These are phyloP conservation scores for Nomada fabriciana DNA, from an alignment of 2,888 invertebrate species.

Conservation along the genomic window DNA sequence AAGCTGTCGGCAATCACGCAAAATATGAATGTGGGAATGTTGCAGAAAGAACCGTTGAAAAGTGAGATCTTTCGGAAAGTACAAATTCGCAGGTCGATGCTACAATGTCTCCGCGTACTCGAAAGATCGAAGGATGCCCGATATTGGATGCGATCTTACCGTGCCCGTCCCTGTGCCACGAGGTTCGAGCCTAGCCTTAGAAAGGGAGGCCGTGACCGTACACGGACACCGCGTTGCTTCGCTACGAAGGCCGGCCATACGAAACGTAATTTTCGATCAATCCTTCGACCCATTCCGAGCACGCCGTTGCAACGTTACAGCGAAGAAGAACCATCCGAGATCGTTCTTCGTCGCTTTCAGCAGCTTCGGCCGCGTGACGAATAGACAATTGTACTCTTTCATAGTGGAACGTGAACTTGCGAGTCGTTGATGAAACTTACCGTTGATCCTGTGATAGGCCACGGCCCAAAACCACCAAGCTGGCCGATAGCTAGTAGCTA, in stretches of 20 bases:
- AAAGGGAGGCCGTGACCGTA: slow-evolving; percentile 40
- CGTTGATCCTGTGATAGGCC: slow-evolving; percentile 66
- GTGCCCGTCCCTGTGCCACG: slow-evolving; percentile 10
- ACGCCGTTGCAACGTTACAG: neutral
- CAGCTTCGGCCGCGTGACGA: too few species aligned
- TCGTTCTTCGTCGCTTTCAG: too few species aligned
- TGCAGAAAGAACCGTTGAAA: neutral
- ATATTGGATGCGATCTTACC: slow-evolving; percentile 30
- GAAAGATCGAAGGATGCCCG: neutral
- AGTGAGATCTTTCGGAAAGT: neutral
- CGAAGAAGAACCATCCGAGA: too few species aligned
- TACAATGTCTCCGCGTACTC: too few species aligned
- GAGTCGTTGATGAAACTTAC: slow-evolving; percentile 66
- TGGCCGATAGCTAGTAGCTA: slow-evolving; percentile 79
- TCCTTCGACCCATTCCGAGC: too few species aligned
- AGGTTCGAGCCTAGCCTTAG: slow-evolving; percentile 38
- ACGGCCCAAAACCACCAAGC: slow-evolving; percentile 80
- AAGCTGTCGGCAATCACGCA: slow-evolving; percentile 1
- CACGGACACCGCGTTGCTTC: slow-evolving; percentile 9
- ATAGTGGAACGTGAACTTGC: neutral
- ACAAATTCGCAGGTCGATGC: neutral
- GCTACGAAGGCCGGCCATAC: slow-evolving; percentile 34
- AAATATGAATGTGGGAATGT: neutral
- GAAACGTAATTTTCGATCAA: slow-evolving; percentile 10
- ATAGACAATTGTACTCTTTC: neutral